A percentile compares a stretch with the other conserved stretches of the same genome.
phyloP scores from a whole-genome alignment of 2,113 vertebrate genomes.

The Anseranas semipalmata region DNA sequence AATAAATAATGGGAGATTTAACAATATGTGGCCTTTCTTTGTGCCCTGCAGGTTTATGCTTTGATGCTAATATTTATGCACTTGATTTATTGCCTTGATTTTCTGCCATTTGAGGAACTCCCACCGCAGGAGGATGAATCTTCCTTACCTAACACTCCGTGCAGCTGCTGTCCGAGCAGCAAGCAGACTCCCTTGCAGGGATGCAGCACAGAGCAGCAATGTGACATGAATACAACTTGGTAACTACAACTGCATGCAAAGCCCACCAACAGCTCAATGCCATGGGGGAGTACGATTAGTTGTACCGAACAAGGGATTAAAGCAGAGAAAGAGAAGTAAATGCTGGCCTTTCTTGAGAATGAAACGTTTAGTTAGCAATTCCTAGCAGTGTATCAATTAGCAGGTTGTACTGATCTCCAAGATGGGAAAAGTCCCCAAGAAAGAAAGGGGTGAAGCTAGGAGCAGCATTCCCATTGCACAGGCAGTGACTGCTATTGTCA shows the following conservation, averaged over 20 bases:
- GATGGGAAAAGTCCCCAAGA: background rate
- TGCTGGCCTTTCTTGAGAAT: background rate
- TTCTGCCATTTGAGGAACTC: background rate
- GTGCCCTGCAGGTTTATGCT: background rate
- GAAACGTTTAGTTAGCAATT: background rate
- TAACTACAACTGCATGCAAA: fast-evolving
- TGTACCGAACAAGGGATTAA: background rate
- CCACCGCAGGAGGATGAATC: background rate
- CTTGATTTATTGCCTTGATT: slow-evolving; percentile 12
- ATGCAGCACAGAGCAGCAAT: background rate
- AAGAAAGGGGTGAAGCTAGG: background rate
- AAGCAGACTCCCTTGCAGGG: background rate
- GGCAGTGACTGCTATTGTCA: background rate
- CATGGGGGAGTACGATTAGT: background rate
- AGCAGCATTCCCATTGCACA: background rate
- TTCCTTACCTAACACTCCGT: background rate
- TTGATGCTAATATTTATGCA: background rate
- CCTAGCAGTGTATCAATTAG: background rate
- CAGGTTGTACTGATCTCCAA: background rate
- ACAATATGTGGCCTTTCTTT: background rate
- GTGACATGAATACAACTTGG: background rate
- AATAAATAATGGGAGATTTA: slow-evolving; percentile 9
- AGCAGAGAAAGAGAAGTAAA: background rate
- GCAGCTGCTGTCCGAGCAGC: background rate
- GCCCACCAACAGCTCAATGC: background rate